Evolutionary conservation across 2,113 vertebrate genomes (phyloP).

Genomic region (Vanacampus margaritifer): DNA sequence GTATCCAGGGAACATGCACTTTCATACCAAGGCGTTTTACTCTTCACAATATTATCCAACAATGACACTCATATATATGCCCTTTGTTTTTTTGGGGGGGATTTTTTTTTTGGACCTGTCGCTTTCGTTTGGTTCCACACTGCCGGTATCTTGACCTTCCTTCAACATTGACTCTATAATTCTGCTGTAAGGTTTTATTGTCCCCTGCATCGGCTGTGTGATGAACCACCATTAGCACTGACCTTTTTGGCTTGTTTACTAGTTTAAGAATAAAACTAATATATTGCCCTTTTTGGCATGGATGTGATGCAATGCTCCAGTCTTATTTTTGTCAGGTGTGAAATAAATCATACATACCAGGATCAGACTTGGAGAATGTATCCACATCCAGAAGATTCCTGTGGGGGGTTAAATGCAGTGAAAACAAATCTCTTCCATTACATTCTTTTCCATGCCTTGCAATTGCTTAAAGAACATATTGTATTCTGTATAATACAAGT

Average conservation of each 20-base stretch:
- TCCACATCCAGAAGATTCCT: slow-evolving; percentile 92
- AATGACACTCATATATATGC: slow-evolving; percentile 5
- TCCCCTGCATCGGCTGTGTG: neutral
- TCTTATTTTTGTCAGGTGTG: neutral
- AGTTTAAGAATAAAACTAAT: neutral
- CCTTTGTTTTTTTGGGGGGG: too few species aligned
- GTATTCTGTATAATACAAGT: neutral
- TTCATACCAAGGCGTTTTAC: neutral
- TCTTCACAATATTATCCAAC: neutral
- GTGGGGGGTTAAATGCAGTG: neutral
- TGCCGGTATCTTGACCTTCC: neutral
- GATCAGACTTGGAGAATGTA: slow-evolving; percentile 95
- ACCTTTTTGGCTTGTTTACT: neutral
- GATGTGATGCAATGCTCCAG: neutral
- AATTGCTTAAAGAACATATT: neutral
- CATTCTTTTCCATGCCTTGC: neutral
- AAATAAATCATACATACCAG: slow-evolving; percentile 75
- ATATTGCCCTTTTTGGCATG: neutral
- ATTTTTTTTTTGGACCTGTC: neutral
- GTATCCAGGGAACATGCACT: neutral
- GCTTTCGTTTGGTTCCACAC: neutral
- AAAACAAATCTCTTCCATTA: neutral
- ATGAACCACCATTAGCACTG: neutral
- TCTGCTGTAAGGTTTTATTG: neutral
- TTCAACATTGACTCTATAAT: neutral